These are phyloP conservation scores for Drosophila meridiana DNA, from an alignment of 2,888 invertebrate species.

Conservation along the genomic window DNA sequence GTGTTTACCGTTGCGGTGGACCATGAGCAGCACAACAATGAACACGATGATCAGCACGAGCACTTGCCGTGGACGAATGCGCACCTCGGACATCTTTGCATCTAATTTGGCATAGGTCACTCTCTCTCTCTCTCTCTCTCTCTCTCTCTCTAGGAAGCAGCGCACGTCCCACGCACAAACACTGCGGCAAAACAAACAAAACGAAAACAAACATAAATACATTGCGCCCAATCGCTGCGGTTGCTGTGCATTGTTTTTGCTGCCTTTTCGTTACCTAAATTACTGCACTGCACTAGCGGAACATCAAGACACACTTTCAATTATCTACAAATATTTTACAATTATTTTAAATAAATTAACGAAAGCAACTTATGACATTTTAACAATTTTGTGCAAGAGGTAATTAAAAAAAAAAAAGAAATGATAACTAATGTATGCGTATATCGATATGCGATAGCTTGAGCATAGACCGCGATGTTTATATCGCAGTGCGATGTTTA, in stretches of 20 bases:
- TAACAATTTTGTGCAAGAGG: conserved; percentile 33
- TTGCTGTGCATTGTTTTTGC: conserved; percentile 7
- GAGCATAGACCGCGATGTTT: conserved; percentile 10
- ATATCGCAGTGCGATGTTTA: conserved; percentile 1
- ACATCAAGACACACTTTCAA: conserved; percentile 7
- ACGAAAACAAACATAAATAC: conserved; percentile 15
- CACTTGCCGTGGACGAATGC: conserved; percentile 83
- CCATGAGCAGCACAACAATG: conserved; percentile 78
- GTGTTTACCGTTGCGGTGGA: conserved; percentile 81
- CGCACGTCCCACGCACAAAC: conserved; percentile 4
- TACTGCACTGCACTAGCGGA: conserved; percentile 1
- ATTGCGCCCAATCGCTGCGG: neutral
- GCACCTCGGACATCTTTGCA: conserved; percentile 80
- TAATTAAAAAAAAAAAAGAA: conserved; percentile 2
- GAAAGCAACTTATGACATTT: conserved; percentile 32
- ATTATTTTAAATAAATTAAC: conserved; percentile 15
- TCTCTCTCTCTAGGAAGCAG: neutral
- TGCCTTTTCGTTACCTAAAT: conserved; percentile 25
- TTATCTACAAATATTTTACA: neutral
- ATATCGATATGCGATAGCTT: conserved; percentile 3
- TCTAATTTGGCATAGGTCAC: conserved; percentile 20
- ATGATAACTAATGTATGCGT: conserved; percentile 18
- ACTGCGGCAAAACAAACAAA: conserved; percentile 52
- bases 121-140: too few relatives aligned
- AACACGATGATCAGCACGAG: conserved; percentile 81